These are phyloP conservation scores for Astreopora myriophthalma DNA, from an alignment of 64 coral and sea anemone species.

Conservation along the genomic window DNA sequence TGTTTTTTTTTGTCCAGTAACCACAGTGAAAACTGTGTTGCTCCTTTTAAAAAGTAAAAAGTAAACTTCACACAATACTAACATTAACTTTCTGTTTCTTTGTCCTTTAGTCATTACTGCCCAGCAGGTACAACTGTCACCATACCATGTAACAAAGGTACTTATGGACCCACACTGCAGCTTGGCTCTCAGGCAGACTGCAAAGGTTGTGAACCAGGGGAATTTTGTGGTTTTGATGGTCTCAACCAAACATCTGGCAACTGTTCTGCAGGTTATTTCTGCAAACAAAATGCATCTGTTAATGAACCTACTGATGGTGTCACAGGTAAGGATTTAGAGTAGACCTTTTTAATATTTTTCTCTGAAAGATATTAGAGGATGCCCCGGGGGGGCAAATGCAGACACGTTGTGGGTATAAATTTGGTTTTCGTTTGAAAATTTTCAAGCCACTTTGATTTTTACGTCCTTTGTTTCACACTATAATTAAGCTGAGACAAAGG, in stretches of 20 bases:
- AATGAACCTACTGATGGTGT: conserved; percentile 71
- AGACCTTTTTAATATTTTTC: not conserved
- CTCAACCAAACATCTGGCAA: conserved; percentile 89
- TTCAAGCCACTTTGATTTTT: no score
- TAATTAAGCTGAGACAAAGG: no score
- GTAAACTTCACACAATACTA: no score
- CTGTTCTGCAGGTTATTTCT: conserved; percentile 95
- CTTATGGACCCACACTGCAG: conserved; percentile 77
- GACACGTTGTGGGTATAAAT: no score
- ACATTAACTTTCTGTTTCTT: not conserved
- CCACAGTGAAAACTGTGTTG: no score
- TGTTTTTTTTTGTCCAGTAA: no score
- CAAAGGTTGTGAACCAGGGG: conserved; percentile 84
- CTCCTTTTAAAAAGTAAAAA: no score
- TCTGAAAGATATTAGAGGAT: no score
- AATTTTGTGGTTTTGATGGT: conserved; percentile 78
- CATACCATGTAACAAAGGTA: conserved; percentile 78
- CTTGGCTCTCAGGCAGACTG: conserved; percentile 82
- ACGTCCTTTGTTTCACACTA: no score
- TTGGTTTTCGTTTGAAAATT: no score
- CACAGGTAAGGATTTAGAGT: conserved; percentile 67
- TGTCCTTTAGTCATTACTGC: conserved; percentile 75
- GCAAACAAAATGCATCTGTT: conserved; percentile 83
- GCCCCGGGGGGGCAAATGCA: no score
- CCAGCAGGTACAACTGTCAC: conserved; percentile 72